phyloP scores from a whole-genome alignment of 1,140 invertebrate species.

The Drosophila kohkoa region DNA sequence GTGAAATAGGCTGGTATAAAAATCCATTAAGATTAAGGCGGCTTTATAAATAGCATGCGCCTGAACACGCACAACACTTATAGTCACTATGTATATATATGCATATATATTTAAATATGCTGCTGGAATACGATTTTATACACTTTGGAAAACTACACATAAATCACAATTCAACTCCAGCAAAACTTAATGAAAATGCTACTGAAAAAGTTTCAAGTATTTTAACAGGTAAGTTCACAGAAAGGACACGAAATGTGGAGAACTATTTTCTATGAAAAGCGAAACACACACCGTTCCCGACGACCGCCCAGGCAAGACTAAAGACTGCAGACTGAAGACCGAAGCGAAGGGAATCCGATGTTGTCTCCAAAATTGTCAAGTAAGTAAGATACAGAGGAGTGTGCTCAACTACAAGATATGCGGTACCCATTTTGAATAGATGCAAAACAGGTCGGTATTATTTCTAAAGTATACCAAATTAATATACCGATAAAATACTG shows the following conservation, averaged over 20 bases:
- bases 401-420: too few species aligned
- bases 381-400: too few species aligned
- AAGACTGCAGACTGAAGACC: too few species aligned
- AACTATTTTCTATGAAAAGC: slow-evolving; percentile 8
- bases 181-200: not conserved
- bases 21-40: slow-evolving; percentile 72
- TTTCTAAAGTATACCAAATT: too few species aligned
- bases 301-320: slow-evolving; percentile 72
- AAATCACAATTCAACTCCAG: not conserved
- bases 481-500: too few species aligned
- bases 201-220: too few species aligned
- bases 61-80: slow-evolving; percentile 42
- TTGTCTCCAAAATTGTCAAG: slow-evolving; percentile 55
- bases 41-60: slow-evolving; percentile 70
- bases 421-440: too few species aligned
- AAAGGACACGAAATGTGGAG: slow-evolving; percentile 3
- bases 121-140: not conserved
- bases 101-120: slow-evolving; percentile 2
- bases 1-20: slow-evolving; percentile 41
- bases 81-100: not conserved
- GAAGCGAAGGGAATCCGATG: slow-evolving; percentile 63
- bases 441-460: too few species aligned
- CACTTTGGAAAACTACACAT: not conserved
- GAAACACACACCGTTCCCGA: slow-evolving; percentile 66
- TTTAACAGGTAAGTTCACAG: not conserved